phyloP scores from a whole-genome alignment of 2,797 vertebrate genomes.

The Alauda arvensis region DNA sequence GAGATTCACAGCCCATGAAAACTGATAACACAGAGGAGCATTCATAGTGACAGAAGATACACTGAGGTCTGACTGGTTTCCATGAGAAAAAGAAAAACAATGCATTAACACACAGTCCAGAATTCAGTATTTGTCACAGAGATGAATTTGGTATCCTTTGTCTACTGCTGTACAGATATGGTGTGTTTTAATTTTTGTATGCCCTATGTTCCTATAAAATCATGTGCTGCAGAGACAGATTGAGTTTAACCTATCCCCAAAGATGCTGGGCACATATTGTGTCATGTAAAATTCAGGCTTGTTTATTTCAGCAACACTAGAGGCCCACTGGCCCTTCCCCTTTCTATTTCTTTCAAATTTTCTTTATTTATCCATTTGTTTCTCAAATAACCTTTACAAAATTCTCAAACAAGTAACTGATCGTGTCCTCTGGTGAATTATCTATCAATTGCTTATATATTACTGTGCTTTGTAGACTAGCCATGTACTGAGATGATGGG shows the following conservation, averaged over 20 bases:
- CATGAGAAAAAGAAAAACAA: neutral
- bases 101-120: neutral
- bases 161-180: neutral
- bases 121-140: neutral
- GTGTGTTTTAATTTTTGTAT: neutral
- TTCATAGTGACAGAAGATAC: neutral
- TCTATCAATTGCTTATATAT: neutral
- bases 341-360: neutral
- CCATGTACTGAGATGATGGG: neutral
- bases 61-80: neutral
- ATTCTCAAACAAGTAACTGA: neutral
- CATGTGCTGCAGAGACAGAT: fast-evolving
- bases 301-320: neutral
- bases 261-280: neutral
- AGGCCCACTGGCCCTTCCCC: neutral
- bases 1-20: neutral
- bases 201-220: neutral
- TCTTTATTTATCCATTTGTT: neutral
- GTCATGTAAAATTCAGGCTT: neutral
- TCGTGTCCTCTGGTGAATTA: neutral
- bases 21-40: neutral
- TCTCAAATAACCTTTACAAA: neutral
- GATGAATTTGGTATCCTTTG: neutral
- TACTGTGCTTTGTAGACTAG: neutral
- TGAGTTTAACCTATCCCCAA: neutral